These are phyloP conservation scores for Thaumetopoea pityocampa DNA, from an alignment of 1,140 invertebrate species.

Conservation along the genomic window DNA sequence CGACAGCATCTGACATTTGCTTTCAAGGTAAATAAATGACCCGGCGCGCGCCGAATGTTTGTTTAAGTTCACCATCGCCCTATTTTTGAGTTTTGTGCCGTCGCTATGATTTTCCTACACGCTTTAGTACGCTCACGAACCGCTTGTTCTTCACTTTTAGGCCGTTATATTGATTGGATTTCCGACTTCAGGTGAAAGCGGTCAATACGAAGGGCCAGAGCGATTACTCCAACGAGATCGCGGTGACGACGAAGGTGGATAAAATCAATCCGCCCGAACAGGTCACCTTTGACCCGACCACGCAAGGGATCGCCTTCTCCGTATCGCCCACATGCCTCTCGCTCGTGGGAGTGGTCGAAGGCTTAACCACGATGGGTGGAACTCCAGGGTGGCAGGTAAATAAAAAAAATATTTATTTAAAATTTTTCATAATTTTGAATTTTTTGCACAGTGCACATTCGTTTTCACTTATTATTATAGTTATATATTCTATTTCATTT, in stretches of 20 bases:
- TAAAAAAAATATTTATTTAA: no score
- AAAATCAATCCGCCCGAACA: conserved; percentile 87
- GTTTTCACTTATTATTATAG: no score
- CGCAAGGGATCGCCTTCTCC: conserved; percentile 84
- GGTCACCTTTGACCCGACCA: conserved; percentile 88
- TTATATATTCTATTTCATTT: no score
- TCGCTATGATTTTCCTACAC: conserved; percentile 29
- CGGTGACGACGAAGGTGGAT: conserved; percentile 87
- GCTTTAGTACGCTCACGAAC: conserved; percentile 25
- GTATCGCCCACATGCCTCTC: conserved; percentile 85
- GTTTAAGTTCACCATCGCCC: conserved; percentile 16
- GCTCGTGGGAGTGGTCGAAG: conserved; percentile 84
- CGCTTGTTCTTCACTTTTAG: conserved; percentile 3
- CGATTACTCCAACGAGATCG: conserved; percentile 88
- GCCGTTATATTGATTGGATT: conserved; percentile 4
- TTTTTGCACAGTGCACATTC: no score
- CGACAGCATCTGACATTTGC: conserved; percentile 72
- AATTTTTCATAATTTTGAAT: no score
- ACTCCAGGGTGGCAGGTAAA: conserved; percentile 77
- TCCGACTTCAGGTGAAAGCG: conserved; percentile 82
- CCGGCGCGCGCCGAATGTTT: conserved; percentile 21
- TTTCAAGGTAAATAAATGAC: conserved; percentile 66
- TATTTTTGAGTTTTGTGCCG: conserved; percentile 26
- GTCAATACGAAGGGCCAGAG: conserved; percentile 90
- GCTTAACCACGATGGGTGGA: conserved; percentile 76